Conservation (phyloP, 2,888 invertebrate species). For the Leptopterna dolabrata region DNA sequence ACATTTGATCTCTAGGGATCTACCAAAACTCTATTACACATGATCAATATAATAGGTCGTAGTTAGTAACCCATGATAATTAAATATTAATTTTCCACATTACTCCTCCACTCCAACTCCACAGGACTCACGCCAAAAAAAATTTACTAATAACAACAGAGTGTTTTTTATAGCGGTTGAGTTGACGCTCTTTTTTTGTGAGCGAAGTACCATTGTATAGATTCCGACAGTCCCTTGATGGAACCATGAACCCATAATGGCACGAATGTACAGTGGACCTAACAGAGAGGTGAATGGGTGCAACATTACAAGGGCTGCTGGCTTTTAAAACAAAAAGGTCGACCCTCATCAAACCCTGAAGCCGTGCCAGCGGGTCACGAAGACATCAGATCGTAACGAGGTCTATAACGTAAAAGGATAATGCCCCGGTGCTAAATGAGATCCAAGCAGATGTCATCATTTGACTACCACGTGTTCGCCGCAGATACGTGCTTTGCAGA, state of each 20-base stretch:
- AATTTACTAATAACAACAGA: too few species aligned
- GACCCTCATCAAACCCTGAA: slow-evolving; percentile 38
- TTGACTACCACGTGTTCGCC: neutral
- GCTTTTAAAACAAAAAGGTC: slow-evolving; percentile 40
- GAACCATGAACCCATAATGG: neutral
- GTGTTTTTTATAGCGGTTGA: too few species aligned
- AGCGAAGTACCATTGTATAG: too few species aligned
- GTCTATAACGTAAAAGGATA: slow-evolving; percentile 10
- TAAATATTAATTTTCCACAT: too few species aligned
- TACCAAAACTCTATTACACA: too few species aligned
- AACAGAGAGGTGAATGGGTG: slow-evolving; percentile 4
- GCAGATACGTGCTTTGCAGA: neutral
- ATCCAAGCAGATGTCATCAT: slow-evolving; percentile 13
- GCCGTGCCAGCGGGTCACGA: slow-evolving; percentile 42
- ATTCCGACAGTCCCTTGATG: too few species aligned
- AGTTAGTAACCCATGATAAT: too few species aligned
- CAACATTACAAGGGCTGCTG: slow-evolving; percentile 13
- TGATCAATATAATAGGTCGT: too few species aligned
- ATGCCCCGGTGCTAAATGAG: slow-evolving; percentile 10
- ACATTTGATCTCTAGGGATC: too few species aligned
- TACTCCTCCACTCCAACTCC: too few species aligned
- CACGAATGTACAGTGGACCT: neutral
- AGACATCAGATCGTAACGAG: slow-evolving; percentile 21
- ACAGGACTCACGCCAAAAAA: too few species aligned
- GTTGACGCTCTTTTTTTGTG: too few species aligned